Conservation (phyloP, 92 coral and sea anemone species). For the Palythoa caribaeorum region DNA sequence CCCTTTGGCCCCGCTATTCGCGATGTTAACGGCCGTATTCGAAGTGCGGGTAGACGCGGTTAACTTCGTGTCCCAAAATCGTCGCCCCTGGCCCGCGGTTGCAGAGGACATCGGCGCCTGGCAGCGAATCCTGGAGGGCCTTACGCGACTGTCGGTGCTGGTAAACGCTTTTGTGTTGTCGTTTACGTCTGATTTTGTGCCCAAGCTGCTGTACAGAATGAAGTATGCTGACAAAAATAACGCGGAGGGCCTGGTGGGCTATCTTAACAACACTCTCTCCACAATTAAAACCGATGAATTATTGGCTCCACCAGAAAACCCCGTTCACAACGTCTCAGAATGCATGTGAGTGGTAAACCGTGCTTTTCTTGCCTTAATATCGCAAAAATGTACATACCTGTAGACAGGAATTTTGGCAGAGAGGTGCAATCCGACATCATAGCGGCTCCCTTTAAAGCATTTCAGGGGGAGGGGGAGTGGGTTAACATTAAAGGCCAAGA, state of each 20-base stretch:
- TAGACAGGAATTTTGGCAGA: no score
- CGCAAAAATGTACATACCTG: no score
- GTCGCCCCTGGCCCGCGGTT: conserved; percentile 85
- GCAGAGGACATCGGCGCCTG: conserved; percentile 96
- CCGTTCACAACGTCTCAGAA: conserved; percentile 28
- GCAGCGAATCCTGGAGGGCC: conserved; percentile 71
- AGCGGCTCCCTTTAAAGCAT: no score
- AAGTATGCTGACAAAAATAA: conserved; percentile 73
- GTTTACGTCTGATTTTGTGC: conserved; percentile 88
- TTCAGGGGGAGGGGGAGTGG: no score
- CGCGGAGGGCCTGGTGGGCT: conserved; percentile 72
- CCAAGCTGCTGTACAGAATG: conserved; percentile 74
- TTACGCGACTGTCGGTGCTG: conserved; percentile 75
- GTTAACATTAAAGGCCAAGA: background rate
- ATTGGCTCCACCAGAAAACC: conserved; percentile 63
- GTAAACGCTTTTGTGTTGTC: conserved; percentile 83
- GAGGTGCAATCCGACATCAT: no score
- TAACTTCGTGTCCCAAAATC: conserved; percentile 86
- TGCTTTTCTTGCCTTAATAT: background rate
- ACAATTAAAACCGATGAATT: conserved; percentile 50
- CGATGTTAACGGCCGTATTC: conserved; percentile 81
- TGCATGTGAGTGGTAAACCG: conserved; percentile 8
- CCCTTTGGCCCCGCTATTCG: conserved; percentile 93
- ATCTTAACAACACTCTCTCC: conserved; percentile 73
- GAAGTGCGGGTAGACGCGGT: conserved; percentile 96